Evolutionary conservation across 2,888 invertebrate genomes (phyloP).

Genomic region (Stenolophus ochropezus): DNA sequence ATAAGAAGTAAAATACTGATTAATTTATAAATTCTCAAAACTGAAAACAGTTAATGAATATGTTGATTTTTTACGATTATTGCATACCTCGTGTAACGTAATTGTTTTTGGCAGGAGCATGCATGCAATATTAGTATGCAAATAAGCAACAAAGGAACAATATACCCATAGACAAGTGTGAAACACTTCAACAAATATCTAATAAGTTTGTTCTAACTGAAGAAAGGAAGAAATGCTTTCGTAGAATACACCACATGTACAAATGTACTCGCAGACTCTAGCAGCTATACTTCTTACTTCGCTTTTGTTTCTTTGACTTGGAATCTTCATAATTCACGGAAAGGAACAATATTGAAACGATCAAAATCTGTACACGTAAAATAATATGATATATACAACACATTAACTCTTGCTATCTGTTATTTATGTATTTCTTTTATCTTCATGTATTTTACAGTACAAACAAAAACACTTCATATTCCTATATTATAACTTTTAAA

Average conservation of each 20-base stretch:
- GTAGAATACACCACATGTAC: background rate
- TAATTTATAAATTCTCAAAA: background rate
- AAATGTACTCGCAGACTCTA: background rate
- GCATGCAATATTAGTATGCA: slow-evolving; percentile 37
- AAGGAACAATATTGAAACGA: too few species aligned
- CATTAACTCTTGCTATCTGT: too few species aligned
- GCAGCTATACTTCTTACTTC: background rate
- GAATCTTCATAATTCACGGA: too few species aligned
- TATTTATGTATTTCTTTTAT: too few species aligned
- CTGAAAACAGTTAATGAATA: background rate
- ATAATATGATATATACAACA: too few species aligned
- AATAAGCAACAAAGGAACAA: background rate
- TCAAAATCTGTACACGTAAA: too few species aligned
- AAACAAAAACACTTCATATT: too few species aligned
- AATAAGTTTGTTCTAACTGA: background rate
- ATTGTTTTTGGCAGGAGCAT: slow-evolving; percentile 17
- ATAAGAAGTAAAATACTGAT: background rate
- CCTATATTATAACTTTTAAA: too few species aligned
- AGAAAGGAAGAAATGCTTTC: slow-evolving; percentile 9
- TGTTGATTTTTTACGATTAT: background rate
- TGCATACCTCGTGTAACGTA: background rate
- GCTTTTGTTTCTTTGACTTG: background rate
- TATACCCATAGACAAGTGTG: background rate
- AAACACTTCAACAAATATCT: slow-evolving; percentile 1
- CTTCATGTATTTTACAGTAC: too few species aligned